Conservation (phyloP, 1,140 invertebrate genomes). For the Calosoma granatense region DNA sequence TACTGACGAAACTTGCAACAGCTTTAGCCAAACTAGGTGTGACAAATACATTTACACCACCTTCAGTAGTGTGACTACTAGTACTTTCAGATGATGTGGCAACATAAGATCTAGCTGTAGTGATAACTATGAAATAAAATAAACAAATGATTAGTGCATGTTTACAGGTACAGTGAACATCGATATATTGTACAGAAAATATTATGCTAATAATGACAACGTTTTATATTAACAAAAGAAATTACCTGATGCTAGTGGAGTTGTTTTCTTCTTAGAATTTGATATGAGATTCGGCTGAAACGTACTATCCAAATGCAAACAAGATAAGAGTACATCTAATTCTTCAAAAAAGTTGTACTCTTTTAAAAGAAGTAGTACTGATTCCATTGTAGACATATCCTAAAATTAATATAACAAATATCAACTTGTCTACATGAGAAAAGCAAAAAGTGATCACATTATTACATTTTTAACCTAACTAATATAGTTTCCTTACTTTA, state of each 20-base stretch:
- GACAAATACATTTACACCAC: slow-evolving; percentile 25
- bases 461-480: neutral
- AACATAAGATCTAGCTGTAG: slow-evolving; percentile 12
- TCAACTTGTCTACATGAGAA: too few relatives aligned
- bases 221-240: too few relatives aligned
- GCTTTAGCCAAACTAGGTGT: slow-evolving; percentile 38
- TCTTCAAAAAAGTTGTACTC: slow-evolving; percentile 16
- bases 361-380: slow-evolving; percentile 13
- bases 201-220: too few relatives aligned
- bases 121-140: slow-evolving; percentile 10
- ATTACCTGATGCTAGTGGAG: neutral
- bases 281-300: neutral
- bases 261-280: neutral
- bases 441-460: too few relatives aligned
- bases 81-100: slow-evolving; percentile 13
- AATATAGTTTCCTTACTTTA: slow-evolving; percentile 2
- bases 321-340: slow-evolving; percentile 8
- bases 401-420: slow-evolving; percentile 4
- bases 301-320: slow-evolving; percentile 10
- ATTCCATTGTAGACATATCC: slow-evolving; percentile 4
- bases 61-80: slow-evolving; percentile 14
- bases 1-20: slow-evolving; percentile 35
- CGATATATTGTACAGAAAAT: neutral
- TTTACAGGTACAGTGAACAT: neutral
- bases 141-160: neutral